Evolutionary conservation across 2,797 vertebrate genomes (phyloP).

Genomic region (Margarornis squamiger): DNA sequence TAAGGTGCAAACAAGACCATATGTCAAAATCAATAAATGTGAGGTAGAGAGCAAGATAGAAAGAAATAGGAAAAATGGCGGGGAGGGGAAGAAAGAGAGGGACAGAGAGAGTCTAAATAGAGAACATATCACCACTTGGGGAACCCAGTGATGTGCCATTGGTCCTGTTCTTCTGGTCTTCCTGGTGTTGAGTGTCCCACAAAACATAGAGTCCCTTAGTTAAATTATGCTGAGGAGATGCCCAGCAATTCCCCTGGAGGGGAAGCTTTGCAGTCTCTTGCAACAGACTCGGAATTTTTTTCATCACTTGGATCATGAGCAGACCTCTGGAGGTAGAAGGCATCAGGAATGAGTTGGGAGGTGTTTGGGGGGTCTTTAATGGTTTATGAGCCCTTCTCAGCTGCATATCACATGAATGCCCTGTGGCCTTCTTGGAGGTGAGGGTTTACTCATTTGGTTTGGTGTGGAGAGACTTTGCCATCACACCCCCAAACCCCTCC

Average conservation of each 20-base stretch:
- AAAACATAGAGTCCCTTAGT: background rate
- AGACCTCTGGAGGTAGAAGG: background rate
- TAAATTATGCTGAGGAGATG: background rate
- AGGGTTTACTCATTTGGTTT: background rate
- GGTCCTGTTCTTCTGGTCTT: background rate
- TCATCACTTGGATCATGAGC: background rate
- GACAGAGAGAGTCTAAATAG: background rate
- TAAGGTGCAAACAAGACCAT: background rate
- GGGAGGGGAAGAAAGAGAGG: background rate
- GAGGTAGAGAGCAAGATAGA: background rate
- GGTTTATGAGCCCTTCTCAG: background rate
- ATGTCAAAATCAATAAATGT: background rate
- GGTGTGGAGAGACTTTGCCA: background rate
- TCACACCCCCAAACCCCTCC: background rate
- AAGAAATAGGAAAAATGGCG: background rate
- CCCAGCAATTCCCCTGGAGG: fast-evolving
- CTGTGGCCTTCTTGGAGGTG: background rate
- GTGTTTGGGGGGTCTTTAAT: background rate
- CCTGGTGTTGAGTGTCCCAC: background rate
- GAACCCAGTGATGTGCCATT: background rate
- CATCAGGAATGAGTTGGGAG: background rate
- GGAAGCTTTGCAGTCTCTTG: background rate
- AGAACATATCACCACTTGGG: background rate
- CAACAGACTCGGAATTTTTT: background rate
- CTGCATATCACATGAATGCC: background rate